phyloP scores from a whole-genome alignment of 2,888 invertebrate species.

The Diachrysia chrysitis region DNA sequence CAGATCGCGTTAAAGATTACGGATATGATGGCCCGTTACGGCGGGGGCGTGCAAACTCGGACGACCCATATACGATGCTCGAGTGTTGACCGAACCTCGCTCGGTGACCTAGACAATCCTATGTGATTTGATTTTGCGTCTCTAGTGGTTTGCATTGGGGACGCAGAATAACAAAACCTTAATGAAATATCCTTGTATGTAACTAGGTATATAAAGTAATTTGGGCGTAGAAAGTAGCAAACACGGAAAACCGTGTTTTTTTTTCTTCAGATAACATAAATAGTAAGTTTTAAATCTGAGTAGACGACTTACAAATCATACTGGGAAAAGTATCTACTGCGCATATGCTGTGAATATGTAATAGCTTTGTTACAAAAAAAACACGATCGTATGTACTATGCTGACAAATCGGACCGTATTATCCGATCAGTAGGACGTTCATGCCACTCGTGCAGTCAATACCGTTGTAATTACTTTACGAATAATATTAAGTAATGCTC shows the following conservation, averaged over 20 bases:
- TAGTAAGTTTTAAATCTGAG: background rate
- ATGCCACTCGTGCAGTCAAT: background rate
- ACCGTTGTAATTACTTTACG: too few species aligned
- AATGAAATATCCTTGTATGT: background rate
- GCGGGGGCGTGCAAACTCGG: conserved; percentile 69
- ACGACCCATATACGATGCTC: conserved; percentile 61
- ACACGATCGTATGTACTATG: too few species aligned
- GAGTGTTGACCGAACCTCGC: conserved; percentile 57
- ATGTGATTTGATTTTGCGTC: conserved; percentile 25
- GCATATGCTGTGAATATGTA: background rate
- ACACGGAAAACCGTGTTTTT: background rate
- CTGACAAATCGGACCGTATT: background rate
- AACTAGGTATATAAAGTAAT: background rate
- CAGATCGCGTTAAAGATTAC: conserved; percentile 55
- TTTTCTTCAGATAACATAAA: background rate
- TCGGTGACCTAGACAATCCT: conserved; percentile 29
- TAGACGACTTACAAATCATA: background rate
- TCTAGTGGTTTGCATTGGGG: conserved; percentile 6
- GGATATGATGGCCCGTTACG: conserved; percentile 62
- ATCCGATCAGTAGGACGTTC: background rate
- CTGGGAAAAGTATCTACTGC: background rate
- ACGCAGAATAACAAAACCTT: background rate
- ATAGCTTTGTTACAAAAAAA: background rate
- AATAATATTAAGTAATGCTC: too few species aligned
- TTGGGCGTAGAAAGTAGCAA: background rate